Base-by-base conservation (phyloP, 1,140 invertebrate species). In the Coptotermes formosanus region DNA sequence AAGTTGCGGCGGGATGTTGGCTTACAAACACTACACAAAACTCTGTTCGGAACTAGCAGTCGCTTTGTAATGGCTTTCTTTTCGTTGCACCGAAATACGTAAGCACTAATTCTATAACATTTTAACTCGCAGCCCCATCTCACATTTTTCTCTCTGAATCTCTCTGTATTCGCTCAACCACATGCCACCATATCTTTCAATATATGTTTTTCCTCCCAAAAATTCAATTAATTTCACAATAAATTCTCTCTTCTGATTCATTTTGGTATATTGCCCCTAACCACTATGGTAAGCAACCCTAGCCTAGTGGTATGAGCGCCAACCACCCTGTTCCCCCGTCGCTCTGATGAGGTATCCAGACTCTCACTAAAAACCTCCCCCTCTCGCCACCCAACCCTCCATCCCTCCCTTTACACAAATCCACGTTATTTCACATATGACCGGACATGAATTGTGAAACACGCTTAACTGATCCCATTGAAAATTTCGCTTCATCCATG, bases 341-440 rank as follows among this genome's bases (percentile, higher is more conserved):
- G 69, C 59, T 59, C 85, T 43, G 82, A 43, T 45, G 82, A 43
- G 82, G 38, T 43, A 44, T 16, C 82, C 38, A 44, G 14, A 32
- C 52, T 84, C 52, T 30, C 83, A 30, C 52, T 64, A 84, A 83
- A 48, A 52, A 32, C 23, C 64, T 43, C 43, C 16, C 44, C 85
- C 30, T 38, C 85, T 43, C 85, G 85, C 14, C 30, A 59, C 38
- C 32, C 85, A 25, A 32, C 85, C 25, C 75, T 30, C 55, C 87
- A 86, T 86, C 87, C 45, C 86, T 82, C 52, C 87, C 38, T 82
- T 45, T 23, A 85, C 82, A 82, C 86, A 82, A 55, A 86, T 45
- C 75, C 44, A 86, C 85, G 87, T 89, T 88, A 90, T 90, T 90
- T 90, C 90, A 90, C 90, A 90, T 90, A 89, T 90, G 90, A 90